A percentile compares a stretch with the other conserved stretches of the same genome.
Conservation (phyloP, 1,140 invertebrate genomes). For the Caligus rogercresseyi region DNA sequence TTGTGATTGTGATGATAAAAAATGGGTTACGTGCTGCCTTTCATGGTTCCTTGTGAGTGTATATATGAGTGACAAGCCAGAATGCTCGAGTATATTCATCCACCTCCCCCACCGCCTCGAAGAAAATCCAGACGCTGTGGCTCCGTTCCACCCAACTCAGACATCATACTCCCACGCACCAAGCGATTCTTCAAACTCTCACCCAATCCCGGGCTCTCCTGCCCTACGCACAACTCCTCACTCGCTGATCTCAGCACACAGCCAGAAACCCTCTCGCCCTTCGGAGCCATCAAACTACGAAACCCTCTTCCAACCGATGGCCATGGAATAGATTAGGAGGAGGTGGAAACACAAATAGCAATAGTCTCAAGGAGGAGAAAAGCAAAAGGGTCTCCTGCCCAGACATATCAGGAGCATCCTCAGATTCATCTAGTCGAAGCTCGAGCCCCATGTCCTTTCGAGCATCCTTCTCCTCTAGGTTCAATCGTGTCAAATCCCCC, state of each 20-base stretch:
- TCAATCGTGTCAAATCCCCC: not conserved
- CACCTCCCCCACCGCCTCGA: not conserved
- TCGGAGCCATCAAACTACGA: not conserved
- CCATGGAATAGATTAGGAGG: not conserved
- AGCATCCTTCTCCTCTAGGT: slow-evolving; percentile 3
- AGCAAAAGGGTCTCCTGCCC: slow-evolving; percentile 3
- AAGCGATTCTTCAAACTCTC: not conserved
- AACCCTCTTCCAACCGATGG: not conserved
- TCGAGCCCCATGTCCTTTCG: not conserved
- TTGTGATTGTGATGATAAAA: too few species aligned
- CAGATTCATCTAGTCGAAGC: slow-evolving; percentile 4
- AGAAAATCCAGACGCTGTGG: not conserved
- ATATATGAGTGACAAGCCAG: too few species aligned
- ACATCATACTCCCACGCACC: not conserved
- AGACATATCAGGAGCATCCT: slow-evolving; percentile 9
- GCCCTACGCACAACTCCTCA: not conserved
- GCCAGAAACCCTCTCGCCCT: not conserved
- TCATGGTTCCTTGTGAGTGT: too few species aligned
- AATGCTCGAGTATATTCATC: not conserved
- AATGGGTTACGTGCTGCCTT: too few species aligned
- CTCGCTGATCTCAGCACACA: not conserved
- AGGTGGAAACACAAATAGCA: too few species aligned
- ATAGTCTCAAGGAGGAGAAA: not conserved
- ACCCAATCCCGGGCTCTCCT: not conserved
- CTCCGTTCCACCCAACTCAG: not conserved